A percentile compares a stretch with the other conserved stretches of the same genome.
Evolutionary conservation across 2,888 invertebrate species (phyloP).

Genomic region (Heteropelma amictum): DNA sequence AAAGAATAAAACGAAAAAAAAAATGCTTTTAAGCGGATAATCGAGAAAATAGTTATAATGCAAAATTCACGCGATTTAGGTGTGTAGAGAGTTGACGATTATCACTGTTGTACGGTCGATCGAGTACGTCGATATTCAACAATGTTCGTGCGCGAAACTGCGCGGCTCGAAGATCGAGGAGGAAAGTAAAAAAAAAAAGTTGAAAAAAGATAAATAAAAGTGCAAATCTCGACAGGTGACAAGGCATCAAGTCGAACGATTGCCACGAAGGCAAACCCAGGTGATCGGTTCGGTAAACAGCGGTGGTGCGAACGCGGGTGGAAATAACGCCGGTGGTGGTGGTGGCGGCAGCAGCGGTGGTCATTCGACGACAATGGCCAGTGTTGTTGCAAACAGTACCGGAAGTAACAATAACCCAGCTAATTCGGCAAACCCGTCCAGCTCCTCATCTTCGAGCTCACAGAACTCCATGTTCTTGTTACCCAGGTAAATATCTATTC

Average conservation of each 20-base stretch:
- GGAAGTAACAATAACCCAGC: slow-evolving; percentile 74
- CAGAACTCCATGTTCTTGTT: slow-evolving; percentile 76
- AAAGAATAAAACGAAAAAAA: too few species aligned
- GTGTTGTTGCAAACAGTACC: slow-evolving; percentile 72
- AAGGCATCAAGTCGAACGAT: slow-evolving; percentile 92
- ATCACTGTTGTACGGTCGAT: too few species aligned
- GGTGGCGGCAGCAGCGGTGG: slow-evolving; percentile 64
- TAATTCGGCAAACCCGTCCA: slow-evolving; percentile 73
- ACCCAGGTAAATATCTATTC: slow-evolving; percentile 70
- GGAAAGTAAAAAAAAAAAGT: neutral
- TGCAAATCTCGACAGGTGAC: slow-evolving; percentile 80
- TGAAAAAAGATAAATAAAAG: neutral
- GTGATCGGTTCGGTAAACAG: slow-evolving; percentile 79
- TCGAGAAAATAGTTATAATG: too few species aligned
- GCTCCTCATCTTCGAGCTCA: slow-evolving; percentile 70
- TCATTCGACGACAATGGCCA: slow-evolving; percentile 74
- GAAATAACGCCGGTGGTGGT: slow-evolving; percentile 56
- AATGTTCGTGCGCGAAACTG: too few species aligned
- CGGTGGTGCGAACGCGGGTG: slow-evolving; percentile 75
- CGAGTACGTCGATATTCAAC: too few species aligned
- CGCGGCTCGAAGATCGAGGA: too few species aligned
- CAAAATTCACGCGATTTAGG: too few species aligned
- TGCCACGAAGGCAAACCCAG: slow-evolving; percentile 90
- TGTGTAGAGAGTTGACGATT: too few species aligned
- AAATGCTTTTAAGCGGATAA: too few species aligned